Evolutionary conservation across 1,140 invertebrate species (phyloP).

Genomic region (Rhyzopertha dominica): DNA sequence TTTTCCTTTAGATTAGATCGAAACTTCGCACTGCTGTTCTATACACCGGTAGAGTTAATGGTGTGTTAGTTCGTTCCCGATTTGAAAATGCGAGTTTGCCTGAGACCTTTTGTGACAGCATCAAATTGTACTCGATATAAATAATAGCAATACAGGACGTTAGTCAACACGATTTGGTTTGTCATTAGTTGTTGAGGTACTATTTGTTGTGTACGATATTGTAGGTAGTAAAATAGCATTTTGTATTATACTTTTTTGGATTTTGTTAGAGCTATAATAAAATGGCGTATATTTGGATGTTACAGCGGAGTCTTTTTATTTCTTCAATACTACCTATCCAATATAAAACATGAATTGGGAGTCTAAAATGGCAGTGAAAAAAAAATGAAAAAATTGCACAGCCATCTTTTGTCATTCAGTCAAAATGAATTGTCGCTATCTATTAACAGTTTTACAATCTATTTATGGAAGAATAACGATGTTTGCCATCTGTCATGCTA

Average conservation of each 20-base stretch:
- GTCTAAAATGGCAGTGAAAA: too few relatives aligned
- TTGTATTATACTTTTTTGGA: slow-evolving; percentile 46
- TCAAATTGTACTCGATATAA: too few relatives aligned
- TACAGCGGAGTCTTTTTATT: slow-evolving; percentile 29
- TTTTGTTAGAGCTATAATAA: slow-evolving; percentile 48
- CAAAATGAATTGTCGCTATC: not conserved
- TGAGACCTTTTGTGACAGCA: too few relatives aligned
- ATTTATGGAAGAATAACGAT: not conserved
- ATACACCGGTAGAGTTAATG: too few relatives aligned
- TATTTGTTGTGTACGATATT: slow-evolving; percentile 42
- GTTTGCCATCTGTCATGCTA: not conserved
- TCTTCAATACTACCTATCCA: too few relatives aligned
- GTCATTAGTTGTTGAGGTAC: slow-evolving; percentile 25
- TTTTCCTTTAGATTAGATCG: too few relatives aligned
- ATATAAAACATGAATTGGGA: too few relatives aligned
- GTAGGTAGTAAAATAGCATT: slow-evolving; percentile 38
- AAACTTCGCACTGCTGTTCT: too few relatives aligned
- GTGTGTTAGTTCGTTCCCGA: too few relatives aligned
- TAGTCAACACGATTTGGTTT: slow-evolving; percentile 13
- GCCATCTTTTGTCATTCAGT: not conserved
- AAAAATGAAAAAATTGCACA: not conserved
- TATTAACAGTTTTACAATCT: not conserved
- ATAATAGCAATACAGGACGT: slow-evolving; percentile 29
- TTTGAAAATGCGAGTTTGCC: too few relatives aligned
- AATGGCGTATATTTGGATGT: slow-evolving; percentile 49